Conservation (phyloP, 1,140 invertebrate species). For the Sarcophaga bullata region DNA sequence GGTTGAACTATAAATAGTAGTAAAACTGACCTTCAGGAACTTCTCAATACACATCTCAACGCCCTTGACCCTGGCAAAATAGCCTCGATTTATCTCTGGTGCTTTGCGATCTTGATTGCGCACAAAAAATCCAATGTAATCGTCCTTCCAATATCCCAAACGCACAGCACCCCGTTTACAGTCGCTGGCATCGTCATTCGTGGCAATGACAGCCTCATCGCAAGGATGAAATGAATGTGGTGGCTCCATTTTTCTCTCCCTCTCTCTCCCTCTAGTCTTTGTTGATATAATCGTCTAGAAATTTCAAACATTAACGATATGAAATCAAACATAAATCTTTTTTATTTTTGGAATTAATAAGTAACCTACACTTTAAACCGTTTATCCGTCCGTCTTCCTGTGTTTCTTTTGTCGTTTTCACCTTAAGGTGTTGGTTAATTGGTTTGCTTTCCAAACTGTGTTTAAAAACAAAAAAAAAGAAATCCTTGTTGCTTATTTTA, state of each 20-base stretch:
- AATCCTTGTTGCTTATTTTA: slow-evolving; percentile 7
- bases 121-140: slow-evolving; percentile 87
- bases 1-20: slow-evolving; percentile 21
- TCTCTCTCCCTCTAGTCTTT: no score
- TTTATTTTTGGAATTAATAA: background rate
- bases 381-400: background rate
- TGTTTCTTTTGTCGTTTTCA: background rate
- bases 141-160: slow-evolving; percentile 94
- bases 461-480: background rate
- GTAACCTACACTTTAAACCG: background rate
- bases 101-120: slow-evolving; percentile 82
- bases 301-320: background rate
- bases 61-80: slow-evolving; percentile 92
- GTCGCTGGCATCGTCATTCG: slow-evolving; percentile 97
- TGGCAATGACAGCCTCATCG: slow-evolving; percentile 78
- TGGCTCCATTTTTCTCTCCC: slow-evolving; percentile 31
- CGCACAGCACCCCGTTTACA: slow-evolving; percentile 94
- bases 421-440: background rate
- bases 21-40: slow-evolving; percentile 78
- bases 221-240: slow-evolving; percentile 45
- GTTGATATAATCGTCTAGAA: background rate
- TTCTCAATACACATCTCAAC: slow-evolving; percentile 85
- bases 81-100: slow-evolving; percentile 97
- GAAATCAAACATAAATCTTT: background rate
- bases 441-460: background rate